A percentile compares a stretch with the other conserved stretches of the same genome.
Conservation (phyloP, 2,113 vertebrate species). For the Isichthys henryi region DNA sequence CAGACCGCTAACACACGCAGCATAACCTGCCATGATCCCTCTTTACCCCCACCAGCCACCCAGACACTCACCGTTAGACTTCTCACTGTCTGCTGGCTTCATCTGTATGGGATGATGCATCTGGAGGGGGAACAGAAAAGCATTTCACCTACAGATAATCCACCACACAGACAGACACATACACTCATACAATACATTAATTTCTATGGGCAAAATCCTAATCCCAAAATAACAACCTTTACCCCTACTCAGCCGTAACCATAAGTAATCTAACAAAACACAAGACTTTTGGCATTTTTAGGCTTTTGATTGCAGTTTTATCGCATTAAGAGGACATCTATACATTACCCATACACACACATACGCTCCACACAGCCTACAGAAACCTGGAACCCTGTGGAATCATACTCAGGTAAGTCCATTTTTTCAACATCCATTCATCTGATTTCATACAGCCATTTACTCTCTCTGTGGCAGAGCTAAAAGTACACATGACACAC, state of each 20-base stretch:
- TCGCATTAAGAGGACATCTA: neutral
- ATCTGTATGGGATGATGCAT: constrained; percentile 99
- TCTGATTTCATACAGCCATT: neutral
- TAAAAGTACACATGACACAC: neutral
- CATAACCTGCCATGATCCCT: neutral
- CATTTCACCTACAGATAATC: neutral
- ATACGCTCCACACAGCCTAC: neutral
- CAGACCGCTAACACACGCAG: neutral
- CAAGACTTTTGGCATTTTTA: neutral
- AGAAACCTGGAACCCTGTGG: neutral
- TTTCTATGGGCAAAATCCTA: neutral
- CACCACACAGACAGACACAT: neutral
- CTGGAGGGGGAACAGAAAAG: constrained; percentile 58
- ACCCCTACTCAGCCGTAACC: neutral
- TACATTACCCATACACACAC: neutral
- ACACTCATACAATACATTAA: neutral
- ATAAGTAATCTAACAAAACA: neutral
- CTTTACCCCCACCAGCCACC: neutral
- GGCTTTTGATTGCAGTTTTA: neutral
- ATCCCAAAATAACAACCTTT: neutral
- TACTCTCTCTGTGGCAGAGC: neutral
- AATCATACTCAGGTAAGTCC: neutral
- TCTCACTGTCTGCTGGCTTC: constrained; percentile 99
- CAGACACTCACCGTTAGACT: constrained; percentile 84
- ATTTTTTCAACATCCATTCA: neutral